Evolutionary conservation across 2,888 invertebrate genomes (phyloP).

Genomic region (Augochlorella aurata): DNA sequence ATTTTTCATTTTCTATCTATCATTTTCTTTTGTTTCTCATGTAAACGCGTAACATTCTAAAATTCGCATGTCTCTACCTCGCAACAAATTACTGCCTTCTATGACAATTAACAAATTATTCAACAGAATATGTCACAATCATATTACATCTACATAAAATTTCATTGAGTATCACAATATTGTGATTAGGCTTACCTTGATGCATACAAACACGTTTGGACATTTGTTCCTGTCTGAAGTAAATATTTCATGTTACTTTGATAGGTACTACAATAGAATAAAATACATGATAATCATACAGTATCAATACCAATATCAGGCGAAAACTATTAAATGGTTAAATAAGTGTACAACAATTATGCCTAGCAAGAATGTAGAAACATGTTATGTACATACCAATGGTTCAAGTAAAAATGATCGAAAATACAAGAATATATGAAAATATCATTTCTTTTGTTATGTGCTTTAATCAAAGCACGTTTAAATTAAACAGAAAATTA

Average conservation of each 20-base stretch:
- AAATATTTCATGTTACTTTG: conserved; percentile 40
- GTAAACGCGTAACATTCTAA: conserved; percentile 44
- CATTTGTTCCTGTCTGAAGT: conserved; percentile 38
- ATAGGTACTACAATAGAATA: conserved; percentile 44
- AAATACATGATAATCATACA: conserved; percentile 62
- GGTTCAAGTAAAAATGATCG: conserved; percentile 46
- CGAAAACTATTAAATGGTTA: conserved; percentile 63
- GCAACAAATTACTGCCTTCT: conserved; percentile 65
- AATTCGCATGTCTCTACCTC: conserved; percentile 50
- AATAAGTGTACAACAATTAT: conserved; percentile 67
- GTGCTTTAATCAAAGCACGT: conserved; percentile 43
- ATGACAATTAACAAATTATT: conserved; percentile 54
- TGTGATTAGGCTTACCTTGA: conserved; percentile 63
- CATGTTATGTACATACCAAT: conserved; percentile 71
- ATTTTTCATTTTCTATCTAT: conserved; percentile 42
- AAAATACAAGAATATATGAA: conserved; percentile 49
- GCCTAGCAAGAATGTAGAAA: conserved; percentile 72
- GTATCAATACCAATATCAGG: conserved; percentile 38
- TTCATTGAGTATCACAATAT: conserved; percentile 58
- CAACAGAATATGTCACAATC: conserved; percentile 47
- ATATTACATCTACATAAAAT: conserved; percentile 43
- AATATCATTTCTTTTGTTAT: conserved; percentile 42
- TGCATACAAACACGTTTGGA: conserved; percentile 49
- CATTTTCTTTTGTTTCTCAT: conserved; percentile 27
- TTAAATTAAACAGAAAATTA: conserved; percentile 48